Evolutionary conservation across 2,113 vertebrate genomes (phyloP).

Genomic region (Glaucomys volans): DNA sequence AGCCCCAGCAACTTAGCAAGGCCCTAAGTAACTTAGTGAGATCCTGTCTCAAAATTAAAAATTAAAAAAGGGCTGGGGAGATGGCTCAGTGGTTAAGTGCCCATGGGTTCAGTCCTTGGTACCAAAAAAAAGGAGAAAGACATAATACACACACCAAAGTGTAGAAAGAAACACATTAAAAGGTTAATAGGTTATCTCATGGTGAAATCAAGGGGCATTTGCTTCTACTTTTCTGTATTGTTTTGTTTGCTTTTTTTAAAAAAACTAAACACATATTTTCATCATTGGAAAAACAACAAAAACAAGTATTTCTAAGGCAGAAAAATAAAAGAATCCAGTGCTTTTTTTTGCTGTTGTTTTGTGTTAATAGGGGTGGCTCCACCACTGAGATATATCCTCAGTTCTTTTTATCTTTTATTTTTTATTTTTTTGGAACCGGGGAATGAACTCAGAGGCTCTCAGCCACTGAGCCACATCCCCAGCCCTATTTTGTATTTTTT

Average conservation of each 20-base stretch:
- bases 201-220: neutral
- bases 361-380: neutral
- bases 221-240: neutral
- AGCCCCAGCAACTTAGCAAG: neutral
- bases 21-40: neutral
- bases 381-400: neutral
- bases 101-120: no score
- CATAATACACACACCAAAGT: neutral
- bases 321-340: conserved; percentile 6
- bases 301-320: neutral
- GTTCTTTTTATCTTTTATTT: no score
- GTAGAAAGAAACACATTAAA: neutral
- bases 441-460: no score
- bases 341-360: neutral
- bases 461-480: no score
- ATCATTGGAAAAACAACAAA: neutral
- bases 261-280: neutral
- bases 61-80: neutral
- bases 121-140: neutral
- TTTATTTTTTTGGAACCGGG: no score
- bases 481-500: no score
- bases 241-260: neutral
- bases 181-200: neutral
- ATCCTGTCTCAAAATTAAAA: neutral
- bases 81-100: no score